Percentiles rank a stretch among this genome's conserved stretches.
phyloP scores from a whole-genome alignment of 2,888 invertebrate genomes.

The Schizaphis graminum region DNA sequence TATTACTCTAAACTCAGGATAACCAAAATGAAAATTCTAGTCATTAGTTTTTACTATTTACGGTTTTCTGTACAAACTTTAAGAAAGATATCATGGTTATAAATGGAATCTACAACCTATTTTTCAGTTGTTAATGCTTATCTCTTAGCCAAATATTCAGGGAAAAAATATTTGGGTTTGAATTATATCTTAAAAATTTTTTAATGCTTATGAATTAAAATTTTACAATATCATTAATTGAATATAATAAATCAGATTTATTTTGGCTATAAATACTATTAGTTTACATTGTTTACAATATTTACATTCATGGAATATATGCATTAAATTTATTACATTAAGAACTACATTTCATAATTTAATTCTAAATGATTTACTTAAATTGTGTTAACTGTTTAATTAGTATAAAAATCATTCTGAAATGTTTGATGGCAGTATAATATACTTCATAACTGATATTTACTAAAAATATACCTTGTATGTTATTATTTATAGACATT shows the following conservation, averaged over 20 bases:
- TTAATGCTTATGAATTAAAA: neutral
- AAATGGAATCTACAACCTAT: neutral
- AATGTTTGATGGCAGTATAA: neutral
- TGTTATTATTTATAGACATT: neutral
- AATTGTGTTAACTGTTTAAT: neutral
- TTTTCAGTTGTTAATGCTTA: neutral
- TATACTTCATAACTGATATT: neutral
- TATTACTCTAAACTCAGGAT: neutral
- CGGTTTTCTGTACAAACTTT: neutral
- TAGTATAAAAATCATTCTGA: neutral
- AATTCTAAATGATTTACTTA: neutral
- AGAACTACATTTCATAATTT: neutral
- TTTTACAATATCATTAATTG: neutral
- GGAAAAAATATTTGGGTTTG: neutral
- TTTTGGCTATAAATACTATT: neutral
- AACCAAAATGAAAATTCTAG: neutral
- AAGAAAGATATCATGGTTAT: neutral
- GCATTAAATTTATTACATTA: neutral
- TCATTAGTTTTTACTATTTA: neutral
- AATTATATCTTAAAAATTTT: neutral
- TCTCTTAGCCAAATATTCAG: neutral
- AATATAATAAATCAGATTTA: neutral
- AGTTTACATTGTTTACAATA: too few relatives aligned
- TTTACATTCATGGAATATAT: neutral
- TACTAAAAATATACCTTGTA: neutral